Evolutionary conservation across 2,113 vertebrate genomes (phyloP), one percentile per base, ranked within the genome.

Genomic region (Capra hircus): DNA sequence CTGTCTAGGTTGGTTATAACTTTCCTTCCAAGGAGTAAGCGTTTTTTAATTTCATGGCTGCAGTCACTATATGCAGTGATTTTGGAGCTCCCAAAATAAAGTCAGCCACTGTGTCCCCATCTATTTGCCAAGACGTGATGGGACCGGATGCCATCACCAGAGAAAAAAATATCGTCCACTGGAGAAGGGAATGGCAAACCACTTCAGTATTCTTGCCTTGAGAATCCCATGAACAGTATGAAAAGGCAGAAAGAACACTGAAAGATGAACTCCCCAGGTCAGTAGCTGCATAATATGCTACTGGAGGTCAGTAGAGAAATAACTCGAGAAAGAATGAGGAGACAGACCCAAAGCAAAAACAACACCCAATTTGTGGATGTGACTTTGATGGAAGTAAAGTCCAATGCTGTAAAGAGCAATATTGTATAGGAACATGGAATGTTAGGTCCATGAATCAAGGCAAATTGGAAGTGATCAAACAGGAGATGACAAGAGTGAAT

Each of bases 101-200:
- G 17, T 71, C 17, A 36, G 64, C 64, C 64, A 71, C 64, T 36
- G 9, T n/a, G 19, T 36, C 64, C 9, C n/a, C 9, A 21, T 67
- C 64, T 36, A 36, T 67, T 67, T 67, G n/a, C 64, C n/a, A 67
- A n/a, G 64, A 67, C 19, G 5, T 36, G 64, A 67, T 67, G 17
- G 33, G n/a, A 67, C n/a, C 0, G 0, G 33, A n/a, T 67, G 16
- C 33, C 33, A 67, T 67, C n/a, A 36, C 64, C 5, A 4, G n/a
- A 67, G 64, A 21, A 67, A 36, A n/a, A 36, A 67, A 36, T 21
- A 9, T 21, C 1, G 2, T 67, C 64, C 64, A 5, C 64, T 67
- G n/a, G n/a, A 67, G 64, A 36, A 36, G 17, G n/a, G 17, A 67
- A 36, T 36, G 64, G n/a, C n/a, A 67, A 67, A 21, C 64, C 64